Evolutionary conservation across 2,888 invertebrate genomes (phyloP).

Genomic region (Embidobia sp.): DNA sequence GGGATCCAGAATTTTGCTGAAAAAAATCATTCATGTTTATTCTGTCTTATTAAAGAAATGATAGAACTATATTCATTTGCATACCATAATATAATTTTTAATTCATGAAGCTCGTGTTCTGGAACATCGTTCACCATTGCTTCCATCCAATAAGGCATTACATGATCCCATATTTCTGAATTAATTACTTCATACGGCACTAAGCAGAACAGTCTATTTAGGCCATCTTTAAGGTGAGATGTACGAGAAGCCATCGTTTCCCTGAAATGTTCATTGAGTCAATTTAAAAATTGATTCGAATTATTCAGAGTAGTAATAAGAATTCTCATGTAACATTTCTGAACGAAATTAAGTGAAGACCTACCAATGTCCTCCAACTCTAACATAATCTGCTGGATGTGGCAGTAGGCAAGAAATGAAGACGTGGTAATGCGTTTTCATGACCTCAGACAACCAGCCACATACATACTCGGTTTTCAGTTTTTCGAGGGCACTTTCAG

Average conservation of each 20-base stretch:
- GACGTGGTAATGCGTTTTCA: conserved; percentile 91
- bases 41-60: too few species aligned
- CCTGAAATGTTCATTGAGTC: conserved; percentile 80
- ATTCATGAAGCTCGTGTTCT: conserved; percentile 91
- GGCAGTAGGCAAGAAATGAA: conserved; percentile 97
- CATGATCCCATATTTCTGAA: conserved; percentile 97
- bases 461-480: conserved; percentile 96
- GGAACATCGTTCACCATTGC: conserved; percentile 96
- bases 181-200: conserved; percentile 99
- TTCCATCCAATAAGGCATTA: conserved; percentile 99
- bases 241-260: conserved; percentile 93
- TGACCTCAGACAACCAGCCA: conserved; percentile 93
- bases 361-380: conserved; percentile 97
- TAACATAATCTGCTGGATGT: conserved; percentile 96
- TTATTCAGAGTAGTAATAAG: conserved; percentile 21
- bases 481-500: conserved; percentile 94
- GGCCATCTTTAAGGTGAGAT: conserved; percentile 96
- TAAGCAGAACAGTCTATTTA: conserved; percentile 95
- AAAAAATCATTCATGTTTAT: conserved; percentile 65
- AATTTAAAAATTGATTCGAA: conserved; percentile 16
- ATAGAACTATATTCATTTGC: not conserved
- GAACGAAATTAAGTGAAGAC: conserved; percentile 62
- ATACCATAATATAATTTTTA: conserved; percentile 90
- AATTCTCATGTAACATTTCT: conserved; percentile 27
- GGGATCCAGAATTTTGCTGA: conserved; percentile 97